phyloP scores from a whole-genome alignment of 2,113 vertebrate genomes.

The Falcunculus frontatus region DNA sequence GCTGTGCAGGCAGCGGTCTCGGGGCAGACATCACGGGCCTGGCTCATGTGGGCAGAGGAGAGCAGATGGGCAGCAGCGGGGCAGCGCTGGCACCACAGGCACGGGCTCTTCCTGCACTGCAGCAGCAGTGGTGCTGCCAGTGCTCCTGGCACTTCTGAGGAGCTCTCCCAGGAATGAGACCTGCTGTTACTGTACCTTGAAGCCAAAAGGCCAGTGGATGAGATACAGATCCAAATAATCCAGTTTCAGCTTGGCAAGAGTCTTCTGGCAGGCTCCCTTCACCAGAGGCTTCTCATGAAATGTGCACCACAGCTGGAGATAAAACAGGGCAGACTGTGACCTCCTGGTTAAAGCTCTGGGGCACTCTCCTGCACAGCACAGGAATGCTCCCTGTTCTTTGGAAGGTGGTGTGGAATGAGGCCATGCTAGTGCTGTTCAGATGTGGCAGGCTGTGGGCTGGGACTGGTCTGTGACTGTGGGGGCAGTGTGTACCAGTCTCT shows the following conservation, averaged over 20 bases:
- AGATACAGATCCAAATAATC: constrained; percentile 89
- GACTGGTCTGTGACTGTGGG: neutral
- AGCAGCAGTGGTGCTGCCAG: neutral
- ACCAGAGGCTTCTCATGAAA: constrained; percentile 80
- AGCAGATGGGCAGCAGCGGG: neutral
- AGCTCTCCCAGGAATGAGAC: neutral
- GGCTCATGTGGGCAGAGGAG: neutral
- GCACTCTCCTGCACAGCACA: neutral
- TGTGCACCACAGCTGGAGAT: constrained; percentile 83
- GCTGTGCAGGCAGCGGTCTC: neutral
- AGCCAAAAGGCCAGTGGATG: constrained; percentile 84
- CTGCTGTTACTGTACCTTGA: constrained; percentile 71
- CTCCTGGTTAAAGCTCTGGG: neutral
- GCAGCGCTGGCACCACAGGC: neutral
- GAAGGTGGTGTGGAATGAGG: neutral
- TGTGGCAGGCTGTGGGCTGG: neutral
- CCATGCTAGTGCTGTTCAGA: neutral
- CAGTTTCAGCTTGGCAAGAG: constrained; percentile 76
- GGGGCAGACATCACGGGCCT: neutral
- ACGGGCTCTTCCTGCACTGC: neutral
- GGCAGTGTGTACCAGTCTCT: neutral
- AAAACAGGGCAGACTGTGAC: neutral
- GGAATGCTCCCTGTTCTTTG: neutral
- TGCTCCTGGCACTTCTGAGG: neutral
- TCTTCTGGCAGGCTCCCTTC: constrained; percentile 79